Evolutionary conservation across 2,113 vertebrate genomes (phyloP).

Genomic region (Chrysemys picta): DNA sequence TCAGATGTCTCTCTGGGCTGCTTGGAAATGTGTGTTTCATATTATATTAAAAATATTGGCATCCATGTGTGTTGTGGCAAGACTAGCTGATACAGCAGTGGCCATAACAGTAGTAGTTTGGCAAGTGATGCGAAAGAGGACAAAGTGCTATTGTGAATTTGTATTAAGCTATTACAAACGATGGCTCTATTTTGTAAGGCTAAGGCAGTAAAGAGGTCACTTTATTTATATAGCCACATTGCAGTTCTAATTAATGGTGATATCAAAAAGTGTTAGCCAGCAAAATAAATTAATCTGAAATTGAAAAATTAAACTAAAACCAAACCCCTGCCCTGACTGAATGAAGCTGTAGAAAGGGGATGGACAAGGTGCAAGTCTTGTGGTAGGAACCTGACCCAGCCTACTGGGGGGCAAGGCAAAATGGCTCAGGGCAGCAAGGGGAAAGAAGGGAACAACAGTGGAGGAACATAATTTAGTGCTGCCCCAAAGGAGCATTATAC

Average conservation of each 20-base stretch:
- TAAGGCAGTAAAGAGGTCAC: not conserved
- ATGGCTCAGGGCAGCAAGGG: not conserved
- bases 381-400: not conserved
- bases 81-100: constrained; percentile 64
- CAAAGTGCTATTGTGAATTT: constrained; percentile 58
- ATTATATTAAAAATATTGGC: constrained; percentile 59
- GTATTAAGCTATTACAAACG: constrained; percentile 7
- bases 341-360: not conserved
- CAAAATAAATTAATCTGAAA: not conserved
- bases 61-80: constrained; percentile 39
- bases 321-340: not conserved
- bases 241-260: not conserved
- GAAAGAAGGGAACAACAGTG: not conserved
- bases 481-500: not conserved
- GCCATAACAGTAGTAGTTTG: constrained; percentile 63
- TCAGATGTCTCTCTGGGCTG: constrained; percentile 50
- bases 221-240: not conserved
- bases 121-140: constrained; percentile 56
- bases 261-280: constrained; percentile 1
- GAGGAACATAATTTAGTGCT: not conserved
- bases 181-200: constrained; percentile 11
- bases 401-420: not conserved
- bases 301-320: not conserved
- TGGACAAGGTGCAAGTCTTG: not conserved
- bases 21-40: constrained; percentile 45